Percentiles rank a stretch among this genome's conserved stretches.
These are phyloP conservation scores for Junco hyemalis DNA, from an alignment of 2,113 vertebrate species.

Conservation along the genomic window DNA sequence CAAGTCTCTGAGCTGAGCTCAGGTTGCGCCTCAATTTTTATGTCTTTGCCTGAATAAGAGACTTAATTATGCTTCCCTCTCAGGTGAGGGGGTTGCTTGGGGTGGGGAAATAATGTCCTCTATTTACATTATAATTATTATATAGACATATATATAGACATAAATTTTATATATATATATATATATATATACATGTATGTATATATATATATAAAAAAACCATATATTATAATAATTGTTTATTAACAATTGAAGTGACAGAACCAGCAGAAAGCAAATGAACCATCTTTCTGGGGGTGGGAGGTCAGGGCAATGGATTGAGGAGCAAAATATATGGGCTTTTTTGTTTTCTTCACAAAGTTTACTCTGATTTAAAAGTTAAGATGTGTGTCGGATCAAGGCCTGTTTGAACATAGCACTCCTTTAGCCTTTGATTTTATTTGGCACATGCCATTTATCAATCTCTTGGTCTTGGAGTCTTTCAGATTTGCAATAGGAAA, in stretches of 20 bases:
- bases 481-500: background rate
- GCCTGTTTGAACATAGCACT: background rate
- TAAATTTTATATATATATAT: too few species aligned
- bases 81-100: background rate
- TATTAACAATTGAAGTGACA: background rate
- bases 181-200: too few species aligned
- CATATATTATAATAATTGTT: too few species aligned
- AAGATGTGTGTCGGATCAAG: background rate
- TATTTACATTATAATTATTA: background rate
- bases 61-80: background rate
- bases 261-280: background rate
- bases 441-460: background rate
- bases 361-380: background rate
- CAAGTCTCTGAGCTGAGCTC: background rate
- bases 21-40: background rate
- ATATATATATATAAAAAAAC: too few species aligned
- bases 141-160: too few species aligned
- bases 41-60: background rate
- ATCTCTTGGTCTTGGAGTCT: background rate
- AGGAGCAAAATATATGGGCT: background rate
- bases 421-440: background rate
- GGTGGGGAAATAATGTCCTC: background rate
- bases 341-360: background rate
- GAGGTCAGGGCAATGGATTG: fast-evolving
- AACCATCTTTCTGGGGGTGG: too few species aligned